Evolutionary conservation across 2,113 vertebrate species (phyloP).

Genomic region (Protomyctophum bolini): DNA sequence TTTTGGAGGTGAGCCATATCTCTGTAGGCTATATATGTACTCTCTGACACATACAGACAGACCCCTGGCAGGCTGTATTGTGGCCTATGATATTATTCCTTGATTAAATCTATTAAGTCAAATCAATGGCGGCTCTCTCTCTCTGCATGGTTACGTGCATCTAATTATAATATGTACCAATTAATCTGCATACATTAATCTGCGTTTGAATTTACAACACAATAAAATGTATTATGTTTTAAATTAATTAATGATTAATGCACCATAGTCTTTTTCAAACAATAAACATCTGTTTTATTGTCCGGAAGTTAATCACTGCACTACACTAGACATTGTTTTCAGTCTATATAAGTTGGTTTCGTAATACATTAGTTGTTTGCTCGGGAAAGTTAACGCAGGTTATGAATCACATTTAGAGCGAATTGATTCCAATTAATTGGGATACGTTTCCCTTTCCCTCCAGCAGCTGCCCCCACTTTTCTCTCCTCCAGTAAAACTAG

Average conservation of each 20-base stretch:
- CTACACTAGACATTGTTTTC: slow-evolving; percentile 6
- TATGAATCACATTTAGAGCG: slow-evolving; percentile 55
- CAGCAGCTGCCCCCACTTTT: background rate
- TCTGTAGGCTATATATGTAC: background rate
- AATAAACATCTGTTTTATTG: slow-evolving; percentile 41
- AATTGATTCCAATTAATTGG: slow-evolving; percentile 43
- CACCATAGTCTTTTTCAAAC: slow-evolving; percentile 8
- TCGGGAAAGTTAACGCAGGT: slow-evolving; percentile 46
- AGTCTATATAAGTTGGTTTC: slow-evolving; percentile 5
- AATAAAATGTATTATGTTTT: background rate
- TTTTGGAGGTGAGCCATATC: slow-evolving; percentile 15
- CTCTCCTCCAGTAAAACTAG: background rate
- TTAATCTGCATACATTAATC: background rate
- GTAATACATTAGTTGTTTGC: slow-evolving; percentile 50
- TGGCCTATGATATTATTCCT: no score
- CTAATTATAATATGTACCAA: background rate
- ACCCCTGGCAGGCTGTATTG: no score
- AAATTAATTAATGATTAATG: background rate
- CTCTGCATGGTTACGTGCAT: background rate
- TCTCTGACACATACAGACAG: no score
- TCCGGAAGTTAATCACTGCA: slow-evolving; percentile 29
- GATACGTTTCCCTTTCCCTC: slow-evolving; percentile 2
- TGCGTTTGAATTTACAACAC: slow-evolving; percentile 3
- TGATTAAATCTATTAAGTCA: no score
- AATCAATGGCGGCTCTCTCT: no score